Percentiles rank a stretch among this genome's conserved stretches.
Conservation (phyloP, 1,140 invertebrate species). For the Drosophila repleta region DNA sequence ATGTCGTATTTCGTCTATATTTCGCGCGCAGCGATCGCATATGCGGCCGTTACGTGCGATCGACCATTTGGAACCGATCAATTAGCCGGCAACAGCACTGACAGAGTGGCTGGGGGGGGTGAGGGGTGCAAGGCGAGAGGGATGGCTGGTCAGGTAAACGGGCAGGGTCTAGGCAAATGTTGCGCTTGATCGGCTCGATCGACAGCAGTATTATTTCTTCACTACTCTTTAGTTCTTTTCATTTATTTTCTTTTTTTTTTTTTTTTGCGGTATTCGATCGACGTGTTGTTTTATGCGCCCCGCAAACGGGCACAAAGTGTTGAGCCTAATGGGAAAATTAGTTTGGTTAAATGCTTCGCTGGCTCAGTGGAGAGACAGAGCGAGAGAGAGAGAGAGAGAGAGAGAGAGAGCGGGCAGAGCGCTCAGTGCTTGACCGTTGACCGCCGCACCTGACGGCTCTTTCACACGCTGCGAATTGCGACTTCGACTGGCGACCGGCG, state of each 20-base stretch:
- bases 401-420: constrained; percentile 2
- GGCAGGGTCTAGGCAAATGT: constrained; percentile 37
- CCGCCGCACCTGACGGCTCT: constrained; percentile 59
- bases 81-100: constrained; percentile 50
- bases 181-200: constrained; percentile 53
- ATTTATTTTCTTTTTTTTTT: neutral
- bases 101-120: neutral
- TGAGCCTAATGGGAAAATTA: constrained; percentile 70
- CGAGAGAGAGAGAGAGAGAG: constrained; percentile 30
- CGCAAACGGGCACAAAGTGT: constrained; percentile 56
- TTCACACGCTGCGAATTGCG: constrained; percentile 56
- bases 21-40: constrained; percentile 54
- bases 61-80: constrained; percentile 79
- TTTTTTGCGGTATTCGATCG: constrained; percentile 37
- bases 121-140: neutral
- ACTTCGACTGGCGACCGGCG: constrained; percentile 27
- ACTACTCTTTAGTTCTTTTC: neutral
- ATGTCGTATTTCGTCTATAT: constrained; percentile 70
- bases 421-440: constrained; percentile 16
- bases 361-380: constrained; percentile 5
- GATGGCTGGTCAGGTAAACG: neutral
- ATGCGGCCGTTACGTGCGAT: constrained; percentile 70
- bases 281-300: constrained; percentile 43
- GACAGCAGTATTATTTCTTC: neutral
- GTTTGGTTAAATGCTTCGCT: constrained; percentile 71